Conservation (phyloP, 1,140 invertebrate species). For the Portunus trituberculatus region DNA sequence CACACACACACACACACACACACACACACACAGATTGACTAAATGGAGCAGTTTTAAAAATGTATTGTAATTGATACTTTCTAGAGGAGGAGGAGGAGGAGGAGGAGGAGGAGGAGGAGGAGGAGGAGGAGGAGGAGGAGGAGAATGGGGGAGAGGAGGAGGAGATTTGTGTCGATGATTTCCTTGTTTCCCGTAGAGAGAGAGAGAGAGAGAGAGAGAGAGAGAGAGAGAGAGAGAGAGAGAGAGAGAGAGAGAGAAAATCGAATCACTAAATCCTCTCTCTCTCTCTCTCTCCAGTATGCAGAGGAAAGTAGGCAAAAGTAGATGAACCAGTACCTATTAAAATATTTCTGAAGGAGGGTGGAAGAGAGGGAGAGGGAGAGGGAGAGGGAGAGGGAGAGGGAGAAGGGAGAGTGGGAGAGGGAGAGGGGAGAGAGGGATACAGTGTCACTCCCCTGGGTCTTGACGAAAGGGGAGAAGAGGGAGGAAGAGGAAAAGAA, state of each 20-base stretch:
- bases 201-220: background rate
- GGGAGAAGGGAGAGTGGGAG: background rate
- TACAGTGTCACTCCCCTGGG: too few species aligned
- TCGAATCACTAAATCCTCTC: background rate
- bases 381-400: background rate
- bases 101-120: background rate
- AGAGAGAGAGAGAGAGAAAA: constrained; percentile 25
- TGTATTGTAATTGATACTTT: background rate
- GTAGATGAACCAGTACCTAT: too few species aligned
- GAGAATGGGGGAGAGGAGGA: background rate
- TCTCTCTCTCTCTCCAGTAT: background rate
- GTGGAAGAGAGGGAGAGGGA: constrained; percentile 43
- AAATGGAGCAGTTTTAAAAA: background rate
- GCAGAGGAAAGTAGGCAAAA: background rate
- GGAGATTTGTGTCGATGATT: background rate
- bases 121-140: background rate
- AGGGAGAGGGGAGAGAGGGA: constrained; percentile 38
- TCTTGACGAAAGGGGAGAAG: too few species aligned
- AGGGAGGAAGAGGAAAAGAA: background rate
- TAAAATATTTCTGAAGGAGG: too few species aligned
- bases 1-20: constrained; percentile 38
- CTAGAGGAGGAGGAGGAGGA: background rate
- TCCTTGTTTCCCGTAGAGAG: background rate
- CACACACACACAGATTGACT: too few species aligned
- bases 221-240: background rate